Evolutionary conservation across 2,113 vertebrate species (phyloP).

Genomic region (Tautogolabrus adspersus): DNA sequence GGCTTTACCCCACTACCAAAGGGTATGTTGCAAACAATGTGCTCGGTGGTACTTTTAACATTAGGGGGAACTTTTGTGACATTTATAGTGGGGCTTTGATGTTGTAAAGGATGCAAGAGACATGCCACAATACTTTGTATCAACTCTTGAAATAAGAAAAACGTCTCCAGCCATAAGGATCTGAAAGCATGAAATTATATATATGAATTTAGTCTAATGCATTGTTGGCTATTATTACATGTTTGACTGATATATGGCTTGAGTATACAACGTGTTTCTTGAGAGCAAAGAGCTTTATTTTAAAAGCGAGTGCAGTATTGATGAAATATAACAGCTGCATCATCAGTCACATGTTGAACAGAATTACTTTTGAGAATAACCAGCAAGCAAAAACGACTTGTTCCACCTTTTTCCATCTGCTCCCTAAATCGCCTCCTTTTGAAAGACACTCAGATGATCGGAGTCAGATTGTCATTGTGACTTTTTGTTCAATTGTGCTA

Average conservation of each 20-base stretch:
- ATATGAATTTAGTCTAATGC: not conserved
- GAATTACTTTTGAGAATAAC: conserved; percentile 1
- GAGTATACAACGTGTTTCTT: too few species aligned
- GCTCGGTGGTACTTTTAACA: not conserved
- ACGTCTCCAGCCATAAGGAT: not conserved
- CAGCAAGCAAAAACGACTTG: conserved; percentile 13
- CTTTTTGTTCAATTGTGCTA: conserved; percentile 31
- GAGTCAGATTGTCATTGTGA: conserved; percentile 37
- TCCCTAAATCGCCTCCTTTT: conserved; percentile 2
- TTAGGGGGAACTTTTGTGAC: not conserved
- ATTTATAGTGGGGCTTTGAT: not conserved
- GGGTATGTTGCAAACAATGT: conserved; percentile 75
- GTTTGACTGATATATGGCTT: not conserved
- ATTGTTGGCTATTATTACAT: not conserved
- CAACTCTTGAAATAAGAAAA: not conserved
- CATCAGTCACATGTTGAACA: not conserved
- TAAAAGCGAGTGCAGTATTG: not conserved
- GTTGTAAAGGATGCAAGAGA: not conserved
- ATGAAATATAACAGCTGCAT: conserved; percentile 3
- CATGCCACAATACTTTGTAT: not conserved
- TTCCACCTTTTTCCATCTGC: not conserved
- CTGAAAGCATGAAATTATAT: not conserved
- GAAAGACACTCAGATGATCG: conserved; percentile 9
- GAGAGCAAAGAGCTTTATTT: not conserved
- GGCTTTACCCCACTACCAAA: conserved; percentile 83